Conservation (phyloP, 1,140 invertebrate species). For the Macrocentrus cingulum region DNA sequence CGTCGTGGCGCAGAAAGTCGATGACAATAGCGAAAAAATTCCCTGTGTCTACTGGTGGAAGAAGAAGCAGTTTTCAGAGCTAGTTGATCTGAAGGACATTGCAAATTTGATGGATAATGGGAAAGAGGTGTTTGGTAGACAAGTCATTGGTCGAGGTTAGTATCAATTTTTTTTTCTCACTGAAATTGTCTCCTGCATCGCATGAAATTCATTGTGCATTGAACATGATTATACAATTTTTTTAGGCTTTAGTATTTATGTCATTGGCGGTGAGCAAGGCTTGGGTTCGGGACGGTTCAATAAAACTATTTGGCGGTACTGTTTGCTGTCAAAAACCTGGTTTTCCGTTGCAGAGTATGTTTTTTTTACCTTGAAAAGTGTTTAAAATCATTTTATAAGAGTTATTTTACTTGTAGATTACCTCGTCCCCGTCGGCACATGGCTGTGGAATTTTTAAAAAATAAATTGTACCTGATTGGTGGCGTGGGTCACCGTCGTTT, state of each 20-base stretch:
- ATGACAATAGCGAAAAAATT: not conserved
- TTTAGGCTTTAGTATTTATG: slow-evolving; percentile 39
- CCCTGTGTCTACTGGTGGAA: slow-evolving; percentile 34
- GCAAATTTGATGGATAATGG: slow-evolving; percentile 10
- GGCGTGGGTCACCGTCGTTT: slow-evolving; percentile 38
- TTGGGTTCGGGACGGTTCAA: slow-evolving; percentile 36
- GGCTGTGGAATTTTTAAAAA: slow-evolving; percentile 35
- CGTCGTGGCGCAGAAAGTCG: slow-evolving; percentile 16
- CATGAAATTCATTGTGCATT: not conserved
- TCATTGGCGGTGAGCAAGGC: slow-evolving; percentile 37
- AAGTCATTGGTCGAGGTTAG: slow-evolving; percentile 36
- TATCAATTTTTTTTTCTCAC: slow-evolving; percentile 7
- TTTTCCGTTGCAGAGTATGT: slow-evolving; percentile 31
- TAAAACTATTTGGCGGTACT: slow-evolving; percentile 37
- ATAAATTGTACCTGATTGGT: slow-evolving; percentile 36
- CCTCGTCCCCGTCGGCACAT: slow-evolving; percentile 37
- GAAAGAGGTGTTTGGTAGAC: slow-evolving; percentile 30
- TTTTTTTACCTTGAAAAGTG: not conserved
- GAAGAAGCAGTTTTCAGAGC: slow-evolving; percentile 23
- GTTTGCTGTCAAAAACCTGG: slow-evolving; percentile 39
- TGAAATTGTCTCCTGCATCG: no score
- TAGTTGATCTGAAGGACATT: slow-evolving; percentile 25
- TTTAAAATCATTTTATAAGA: not conserved
- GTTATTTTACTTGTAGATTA: no score
- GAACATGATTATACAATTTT: slow-evolving; percentile 12